Base-by-base conservation (phyloP, 2,797 vertebrate genomes). In the Sciurus vulgaris region DNA sequence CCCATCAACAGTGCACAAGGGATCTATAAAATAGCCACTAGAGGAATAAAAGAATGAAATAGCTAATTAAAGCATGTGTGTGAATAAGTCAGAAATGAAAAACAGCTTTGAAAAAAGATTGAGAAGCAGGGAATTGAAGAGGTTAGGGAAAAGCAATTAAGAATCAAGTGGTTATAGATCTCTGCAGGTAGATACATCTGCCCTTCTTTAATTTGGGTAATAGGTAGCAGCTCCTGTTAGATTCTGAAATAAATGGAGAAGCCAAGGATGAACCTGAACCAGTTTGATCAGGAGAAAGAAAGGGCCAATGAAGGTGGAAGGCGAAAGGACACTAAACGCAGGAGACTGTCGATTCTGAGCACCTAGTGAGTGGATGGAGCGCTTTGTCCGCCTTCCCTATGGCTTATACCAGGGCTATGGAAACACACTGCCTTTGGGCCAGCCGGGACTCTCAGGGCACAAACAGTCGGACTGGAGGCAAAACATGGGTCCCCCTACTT, bases 281-380 rank as follows among this genome's bases (percentile, higher is more conserved):
- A 69, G 24, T 15, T 2, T 47, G 59, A 73, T 24, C 28, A 79
- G 69, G 70, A 95, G 56, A 67, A 78, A 89, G 78, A 78, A 89
- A 56, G 67, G 67, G 69, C 7, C 3, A 81, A 41, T 89, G 74
- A 84, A 91, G 54, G 59, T 15, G 14, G 95, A 56, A 90, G 49
- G n/a, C 63, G 70, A 88, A 59, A 79, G 88, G 28, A 47, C 24
- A 38, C 49, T 28, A 82, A 63, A 38, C 13, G 24, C 12, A 9
- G 7, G 14, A 12, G 73, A 13, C 26, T 72, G 38, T 41, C 76
- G 47, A 3, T 17, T 13, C 51, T 59, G 67, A 10, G 35, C 7
- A 6, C 54, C 2, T 3, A 7, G 49, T 20, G 69, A 76, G 35
- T 3, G 0, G 7, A 99, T 99, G 99, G 99, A 99, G 74, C 97